phyloP scores from a whole-genome alignment of 37 sponge, comb jelly and placozoan genomes.

The Spongilla lacustris region DNA sequence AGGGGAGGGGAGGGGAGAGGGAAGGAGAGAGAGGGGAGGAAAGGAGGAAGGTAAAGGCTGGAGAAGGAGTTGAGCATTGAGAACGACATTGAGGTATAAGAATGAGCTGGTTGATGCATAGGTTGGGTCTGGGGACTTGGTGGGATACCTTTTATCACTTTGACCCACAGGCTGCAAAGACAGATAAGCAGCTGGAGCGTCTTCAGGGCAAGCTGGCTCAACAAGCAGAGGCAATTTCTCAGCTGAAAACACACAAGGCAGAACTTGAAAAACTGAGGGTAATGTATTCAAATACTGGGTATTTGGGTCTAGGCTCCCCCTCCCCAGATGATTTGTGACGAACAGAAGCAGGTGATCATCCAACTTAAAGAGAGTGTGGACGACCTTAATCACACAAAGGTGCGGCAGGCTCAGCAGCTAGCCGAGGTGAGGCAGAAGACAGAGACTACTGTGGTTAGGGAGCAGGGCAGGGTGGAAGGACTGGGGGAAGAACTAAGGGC shows the following conservation, averaged over 20 bases:
- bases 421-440: slow-evolving; percentile 45
- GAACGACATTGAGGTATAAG: too few species aligned
- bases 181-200: slow-evolving; percentile 49
- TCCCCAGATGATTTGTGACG: slow-evolving; percentile 28
- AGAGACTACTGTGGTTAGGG: neutral
- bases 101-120: too few species aligned
- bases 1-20: neutral
- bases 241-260: slow-evolving; percentile 25
- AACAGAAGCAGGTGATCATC: slow-evolving; percentile 27
- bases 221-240: slow-evolving; percentile 26
- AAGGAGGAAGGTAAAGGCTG: too few species aligned
- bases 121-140: too few species aligned
- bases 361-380: slow-evolving; percentile 12
- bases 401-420: slow-evolving; percentile 41
- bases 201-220: slow-evolving; percentile 19
- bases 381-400: slow-evolving; percentile 22
- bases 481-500: slow-evolving; percentile 15
- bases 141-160: neutral
- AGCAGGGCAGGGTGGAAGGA: neutral
- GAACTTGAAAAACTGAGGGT: slow-evolving; percentile 55
- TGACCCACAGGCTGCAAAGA: slow-evolving; percentile 18
- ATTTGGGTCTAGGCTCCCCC: neutral
- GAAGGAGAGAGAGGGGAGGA: too few species aligned
- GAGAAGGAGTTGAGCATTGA: too few species aligned
- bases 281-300: neutral